Percentiles rank a stretch among this genome's conserved stretches.
phyloP scores from a whole-genome alignment of 2,888 invertebrate genomes.

The Acronicta alni region DNA sequence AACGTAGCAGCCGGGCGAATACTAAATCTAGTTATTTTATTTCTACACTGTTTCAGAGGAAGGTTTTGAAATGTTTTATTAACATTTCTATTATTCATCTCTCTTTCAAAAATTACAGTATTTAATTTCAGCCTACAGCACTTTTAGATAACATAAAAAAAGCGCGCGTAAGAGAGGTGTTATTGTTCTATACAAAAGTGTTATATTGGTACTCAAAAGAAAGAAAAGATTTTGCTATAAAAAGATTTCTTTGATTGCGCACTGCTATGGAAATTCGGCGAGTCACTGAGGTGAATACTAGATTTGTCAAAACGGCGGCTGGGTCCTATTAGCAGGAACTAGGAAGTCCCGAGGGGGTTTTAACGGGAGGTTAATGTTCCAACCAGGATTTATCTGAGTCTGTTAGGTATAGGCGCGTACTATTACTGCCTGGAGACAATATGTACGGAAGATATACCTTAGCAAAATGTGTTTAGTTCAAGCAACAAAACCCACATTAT shows the following conservation, averaged over 20 bases:
- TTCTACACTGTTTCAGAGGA: not conserved
- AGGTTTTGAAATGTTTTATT: slow-evolving; percentile 13
- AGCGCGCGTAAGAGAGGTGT: slow-evolving; percentile 7
- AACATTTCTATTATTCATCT: not conserved
- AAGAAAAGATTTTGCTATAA: slow-evolving; percentile 11
- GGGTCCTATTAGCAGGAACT: slow-evolving; percentile 23
- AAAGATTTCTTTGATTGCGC: slow-evolving; percentile 16
- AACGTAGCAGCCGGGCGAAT: slow-evolving; percentile 34
- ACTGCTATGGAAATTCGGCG: slow-evolving; percentile 29
- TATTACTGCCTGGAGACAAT: slow-evolving; percentile 16
- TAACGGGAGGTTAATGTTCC: slow-evolving; percentile 35
- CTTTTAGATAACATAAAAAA: slow-evolving; percentile 19
- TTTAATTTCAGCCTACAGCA: not conserved
- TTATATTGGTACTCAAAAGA: slow-evolving; percentile 17
- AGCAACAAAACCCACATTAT: slow-evolving; percentile 9
- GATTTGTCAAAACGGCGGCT: slow-evolving; percentile 13
- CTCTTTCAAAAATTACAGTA: slow-evolving; percentile 1
- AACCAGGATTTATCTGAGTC: slow-evolving; percentile 44
- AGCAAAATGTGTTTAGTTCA: slow-evolving; percentile 26
- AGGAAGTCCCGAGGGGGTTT: slow-evolving; percentile 8
- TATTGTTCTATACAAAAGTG: slow-evolving; percentile 14
- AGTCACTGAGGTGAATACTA: slow-evolving; percentile 3
- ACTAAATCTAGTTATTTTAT: slow-evolving; percentile 15
- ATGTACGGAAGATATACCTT: slow-evolving; percentile 33
- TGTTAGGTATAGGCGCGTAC: slow-evolving; percentile 24